These are phyloP conservation scores for Timema podura DNA, from an alignment of 2,888 invertebrate species.

Conservation along the genomic window DNA sequence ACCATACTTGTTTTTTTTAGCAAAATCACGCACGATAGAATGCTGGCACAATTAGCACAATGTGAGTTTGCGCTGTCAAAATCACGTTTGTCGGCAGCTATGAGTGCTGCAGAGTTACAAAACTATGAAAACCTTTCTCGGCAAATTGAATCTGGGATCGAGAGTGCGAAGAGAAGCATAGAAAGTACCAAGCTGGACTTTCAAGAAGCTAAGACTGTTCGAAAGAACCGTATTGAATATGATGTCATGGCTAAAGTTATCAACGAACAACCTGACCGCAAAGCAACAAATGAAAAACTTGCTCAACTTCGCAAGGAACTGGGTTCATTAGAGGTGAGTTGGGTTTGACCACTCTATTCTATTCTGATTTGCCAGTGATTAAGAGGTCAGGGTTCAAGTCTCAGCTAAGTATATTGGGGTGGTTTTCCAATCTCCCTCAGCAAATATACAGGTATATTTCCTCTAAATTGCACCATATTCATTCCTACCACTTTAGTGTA, in stretches of 20 bases:
- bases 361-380: no score
- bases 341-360: no score
- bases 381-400: no score
- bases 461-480: no score
- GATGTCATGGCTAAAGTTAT: constrained; percentile 90
- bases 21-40: constrained; percentile 68
- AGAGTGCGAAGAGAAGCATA: constrained; percentile 74
- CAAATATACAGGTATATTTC: no score
- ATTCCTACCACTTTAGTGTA: no score
- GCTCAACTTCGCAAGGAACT: constrained; percentile 70
- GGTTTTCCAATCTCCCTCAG: no score
- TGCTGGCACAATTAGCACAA: constrained; percentile 78
- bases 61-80: constrained; percentile 85
- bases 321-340: constrained; percentile 52
- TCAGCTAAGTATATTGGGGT: no score
- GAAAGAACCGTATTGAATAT: constrained; percentile 89
- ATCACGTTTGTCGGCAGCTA: constrained; percentile 71
- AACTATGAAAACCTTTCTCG: constrained; percentile 76
- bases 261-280: constrained; percentile 83
- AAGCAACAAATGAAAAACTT: constrained; percentile 66
- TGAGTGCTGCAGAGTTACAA: constrained; percentile 78
- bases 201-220: constrained; percentile 75
- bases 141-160: constrained; percentile 74
- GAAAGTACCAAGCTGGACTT: constrained; percentile 76
- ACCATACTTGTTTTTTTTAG: constrained; percentile 44